Conservation (phyloP, 2,113 vertebrate species). For the Patagioenas fasciata region DNA sequence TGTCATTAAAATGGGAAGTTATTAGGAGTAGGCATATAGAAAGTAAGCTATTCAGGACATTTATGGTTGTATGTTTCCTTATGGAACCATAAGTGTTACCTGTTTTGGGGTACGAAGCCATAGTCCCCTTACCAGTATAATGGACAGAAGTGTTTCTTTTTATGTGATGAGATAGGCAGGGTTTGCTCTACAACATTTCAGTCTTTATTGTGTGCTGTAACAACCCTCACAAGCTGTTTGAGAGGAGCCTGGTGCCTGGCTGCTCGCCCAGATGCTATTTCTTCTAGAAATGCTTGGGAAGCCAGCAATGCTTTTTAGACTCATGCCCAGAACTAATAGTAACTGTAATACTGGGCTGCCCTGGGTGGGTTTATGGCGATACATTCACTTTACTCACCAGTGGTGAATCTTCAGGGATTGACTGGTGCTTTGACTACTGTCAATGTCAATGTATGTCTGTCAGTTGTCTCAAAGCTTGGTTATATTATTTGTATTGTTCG, state of each 20-base stretch:
- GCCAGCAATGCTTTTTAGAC: not conserved
- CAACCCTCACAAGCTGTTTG: not conserved
- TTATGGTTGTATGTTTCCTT: not conserved
- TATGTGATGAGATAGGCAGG: not conserved
- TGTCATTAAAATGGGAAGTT: slow-evolving; percentile 52
- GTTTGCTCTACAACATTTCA: slow-evolving; percentile 10
- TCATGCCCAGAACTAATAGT: not conserved
- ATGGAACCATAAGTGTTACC: not conserved
- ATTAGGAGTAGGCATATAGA: not conserved
- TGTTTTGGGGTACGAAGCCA: not conserved
- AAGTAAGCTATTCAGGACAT: not conserved
- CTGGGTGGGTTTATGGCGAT: slow-evolving; percentile 8
- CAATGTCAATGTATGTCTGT: not conserved
- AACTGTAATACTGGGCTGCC: not conserved
- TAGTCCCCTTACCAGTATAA: not conserved
- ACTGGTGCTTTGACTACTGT: not conserved
- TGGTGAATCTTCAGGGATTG: not conserved
- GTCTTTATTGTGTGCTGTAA: not conserved
- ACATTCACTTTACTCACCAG: not conserved
- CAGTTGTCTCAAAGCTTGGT: not conserved
- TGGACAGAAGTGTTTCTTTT: not conserved
- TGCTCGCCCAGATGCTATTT: slow-evolving; percentile 44
- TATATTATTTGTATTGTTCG: not conserved
- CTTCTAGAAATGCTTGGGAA: slow-evolving; percentile 58
- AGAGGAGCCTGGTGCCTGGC: slow-evolving; percentile 15